Conservation (phyloP, 1,140 invertebrate genomes). For the Lucilia cuprina region DNA sequence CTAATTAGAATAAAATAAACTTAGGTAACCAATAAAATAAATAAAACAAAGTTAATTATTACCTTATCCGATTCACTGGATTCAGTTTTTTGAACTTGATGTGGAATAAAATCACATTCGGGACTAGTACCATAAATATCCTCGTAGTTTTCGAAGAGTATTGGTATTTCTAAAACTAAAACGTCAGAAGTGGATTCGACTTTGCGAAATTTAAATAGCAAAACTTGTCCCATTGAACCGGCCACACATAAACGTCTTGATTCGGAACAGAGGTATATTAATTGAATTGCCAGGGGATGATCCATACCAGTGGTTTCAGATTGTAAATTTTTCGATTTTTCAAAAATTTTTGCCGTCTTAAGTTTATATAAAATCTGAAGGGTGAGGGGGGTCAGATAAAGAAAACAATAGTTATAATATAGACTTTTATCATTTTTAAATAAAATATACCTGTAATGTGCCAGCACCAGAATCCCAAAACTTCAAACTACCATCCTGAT, state of each 20-base stretch:
- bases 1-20: slow-evolving; percentile 50
- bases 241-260: slow-evolving; percentile 88
- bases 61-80: slow-evolving; percentile 68
- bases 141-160: slow-evolving; percentile 82
- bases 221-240: slow-evolving; percentile 89
- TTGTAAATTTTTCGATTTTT: slow-evolving; percentile 70
- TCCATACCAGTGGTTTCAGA: slow-evolving; percentile 71
- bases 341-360: slow-evolving; percentile 95
- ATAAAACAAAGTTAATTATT: slow-evolving; percentile 18
- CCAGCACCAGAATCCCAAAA: slow-evolving; percentile 98
- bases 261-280: slow-evolving; percentile 91
- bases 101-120: slow-evolving; percentile 77
- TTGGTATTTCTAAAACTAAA: slow-evolving; percentile 85
- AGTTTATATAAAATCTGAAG: slow-evolving; percentile 91
- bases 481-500: slow-evolving; percentile 95
- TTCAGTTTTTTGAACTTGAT: slow-evolving; percentile 67
- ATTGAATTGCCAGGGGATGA: slow-evolving; percentile 92
- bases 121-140: slow-evolving; percentile 81
- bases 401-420: not conserved
- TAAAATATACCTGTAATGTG: slow-evolving; percentile 72
- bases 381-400: slow-evolving; percentile 6
- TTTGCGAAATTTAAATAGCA: slow-evolving; percentile 95
- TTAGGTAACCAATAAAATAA: not conserved
- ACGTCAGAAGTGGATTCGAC: slow-evolving; percentile 85
- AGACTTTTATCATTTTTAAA: not conserved